Base-by-base conservation (phyloP, 2,797 vertebrate genomes). In the Echeneis naucrates region DNA sequence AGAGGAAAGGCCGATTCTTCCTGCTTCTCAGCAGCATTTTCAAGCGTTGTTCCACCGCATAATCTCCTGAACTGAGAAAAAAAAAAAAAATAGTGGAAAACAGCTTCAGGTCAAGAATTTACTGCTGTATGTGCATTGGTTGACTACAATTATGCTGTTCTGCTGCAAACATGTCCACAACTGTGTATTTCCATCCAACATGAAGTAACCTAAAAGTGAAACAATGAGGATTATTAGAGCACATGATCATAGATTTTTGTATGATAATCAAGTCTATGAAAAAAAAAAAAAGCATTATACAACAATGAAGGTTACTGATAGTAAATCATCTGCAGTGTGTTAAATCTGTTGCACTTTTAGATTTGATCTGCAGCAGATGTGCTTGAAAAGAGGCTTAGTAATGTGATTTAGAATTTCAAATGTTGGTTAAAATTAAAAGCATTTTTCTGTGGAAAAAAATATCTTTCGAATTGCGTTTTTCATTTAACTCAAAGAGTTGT, bases 321-420 rank as follows among this genome's bases (percentile, higher is more conserved):
- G 38, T 11, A 17, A 26, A 51, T 48, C 30, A 35, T 30, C 38
- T 58, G 26, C 24, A 14, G 17, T 21, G 33, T 14, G 51, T 42
- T 10, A 51, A 48, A 40, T 17, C 17, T 30, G 23, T n/a, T 32
- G 32, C 9, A n/a, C 53, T 60, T 38, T 32, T 16, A 24, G 23
- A 47, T 38, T 69, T 55, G 23, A 50, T 72, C 35, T 45, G 2
- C 32, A 30, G n/a, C 12, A 51, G 42, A 38, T 59, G 21, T 53
- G 21, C 58, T 59, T 73, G 10, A 68, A 52, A 48, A 44, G 30
- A 66, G 13, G 35, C 17, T 24, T 27, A 7, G 23, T 35, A 62
- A 44, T 71, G 30, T 57, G 44, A 54, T 72, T 76, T 53, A 10
- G 23, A 72, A 62, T 52, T 10, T 61, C 26, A 65, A 56, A 67